Conservation (phyloP, 2,888 invertebrate genomes). For the Lithophane ornitopus region DNA sequence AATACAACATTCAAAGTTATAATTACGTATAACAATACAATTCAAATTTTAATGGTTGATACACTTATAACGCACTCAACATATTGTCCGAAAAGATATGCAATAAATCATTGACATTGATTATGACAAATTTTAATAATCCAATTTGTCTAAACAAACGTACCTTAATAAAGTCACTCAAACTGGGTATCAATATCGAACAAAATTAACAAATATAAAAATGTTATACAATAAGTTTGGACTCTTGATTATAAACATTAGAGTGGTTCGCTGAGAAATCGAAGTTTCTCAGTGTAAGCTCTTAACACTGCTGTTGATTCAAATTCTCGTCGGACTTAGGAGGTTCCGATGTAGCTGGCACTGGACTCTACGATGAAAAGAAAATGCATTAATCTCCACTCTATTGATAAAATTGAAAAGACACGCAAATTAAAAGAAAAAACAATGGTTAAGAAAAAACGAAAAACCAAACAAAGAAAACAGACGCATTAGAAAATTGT, state of each 20-base stretch:
- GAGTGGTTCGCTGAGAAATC: constrained; percentile 70
- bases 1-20: constrained; percentile 69
- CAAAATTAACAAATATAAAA: constrained; percentile 78
- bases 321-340: constrained; percentile 94
- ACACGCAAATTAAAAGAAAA: constrained; percentile 56
- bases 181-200: constrained; percentile 75
- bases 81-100: constrained; percentile 81
- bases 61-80: constrained; percentile 66
- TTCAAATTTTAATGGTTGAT: constrained; percentile 58
- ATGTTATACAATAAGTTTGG: constrained; percentile 80
- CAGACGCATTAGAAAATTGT: constrained; percentile 54
- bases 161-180: constrained; percentile 72
- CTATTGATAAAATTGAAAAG: not conserved
- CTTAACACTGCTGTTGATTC: constrained; percentile 92
- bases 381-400: constrained; percentile 56
- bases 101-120: constrained; percentile 77
- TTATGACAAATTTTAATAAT: constrained; percentile 58
- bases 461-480: constrained; percentile 67
- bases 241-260: constrained; percentile 78
- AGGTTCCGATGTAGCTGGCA: constrained; percentile 91
- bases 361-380: constrained; percentile 92
- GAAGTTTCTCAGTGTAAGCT: constrained; percentile 62
- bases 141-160: constrained; percentile 66
- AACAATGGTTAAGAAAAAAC: constrained; percentile 66
- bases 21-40: constrained; percentile 63